These are phyloP conservation scores for Aphis gossypii DNA, from an alignment of 1,140 invertebrate genomes.

Conservation along the genomic window DNA sequence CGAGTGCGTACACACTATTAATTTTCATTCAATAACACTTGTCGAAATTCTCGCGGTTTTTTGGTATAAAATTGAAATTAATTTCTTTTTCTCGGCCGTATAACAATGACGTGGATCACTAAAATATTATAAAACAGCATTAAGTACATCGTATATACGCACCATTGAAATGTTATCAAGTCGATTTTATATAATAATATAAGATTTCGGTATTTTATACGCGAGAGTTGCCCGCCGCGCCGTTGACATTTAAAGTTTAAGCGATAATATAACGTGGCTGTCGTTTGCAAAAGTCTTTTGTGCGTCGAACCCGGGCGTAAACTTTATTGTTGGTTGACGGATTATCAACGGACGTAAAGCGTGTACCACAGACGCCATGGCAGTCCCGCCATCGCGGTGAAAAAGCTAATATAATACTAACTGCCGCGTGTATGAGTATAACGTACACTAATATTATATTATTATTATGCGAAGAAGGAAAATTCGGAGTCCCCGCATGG, in stretches of 20 bases:
- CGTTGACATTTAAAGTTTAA: constrained; percentile 56
- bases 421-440: not conserved
- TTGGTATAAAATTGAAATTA: not conserved
- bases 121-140: not conserved
- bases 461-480: not conserved
- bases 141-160: not conserved
- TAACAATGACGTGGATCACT: not conserved
- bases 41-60: not conserved
- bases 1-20: not conserved
- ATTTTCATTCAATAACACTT: constrained; percentile 36
- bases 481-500: not conserved
- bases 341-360: constrained; percentile 25
- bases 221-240: not conserved
- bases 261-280: constrained; percentile 49
- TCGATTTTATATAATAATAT: constrained; percentile 23
- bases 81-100: not conserved
- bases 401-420: constrained; percentile 30
- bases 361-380: not conserved
- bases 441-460: not conserved
- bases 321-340: constrained; percentile 43
- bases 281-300: constrained; percentile 56
- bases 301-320: constrained; percentile 27
- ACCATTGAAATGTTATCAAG: not conserved
- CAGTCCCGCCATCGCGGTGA: not conserved
- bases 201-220: not conserved